Percentiles rank a stretch among this genome's conserved stretches.
These are phyloP conservation scores for Oryzias woworae DNA, from an alignment of 2,113 vertebrate species.

Conservation along the genomic window DNA sequence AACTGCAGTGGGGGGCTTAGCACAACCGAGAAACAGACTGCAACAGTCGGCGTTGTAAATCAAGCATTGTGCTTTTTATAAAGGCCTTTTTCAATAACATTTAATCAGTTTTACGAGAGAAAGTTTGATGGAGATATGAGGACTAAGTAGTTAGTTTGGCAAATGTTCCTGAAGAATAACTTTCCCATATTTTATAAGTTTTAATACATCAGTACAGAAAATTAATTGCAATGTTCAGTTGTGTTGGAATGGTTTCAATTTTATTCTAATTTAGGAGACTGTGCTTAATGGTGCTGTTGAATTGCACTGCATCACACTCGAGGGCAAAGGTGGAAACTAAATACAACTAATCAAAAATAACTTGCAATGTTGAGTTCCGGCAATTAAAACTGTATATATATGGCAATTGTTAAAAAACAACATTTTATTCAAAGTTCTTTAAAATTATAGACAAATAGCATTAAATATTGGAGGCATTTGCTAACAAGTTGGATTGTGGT, in stretches of 20 bases:
- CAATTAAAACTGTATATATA: too few species aligned
- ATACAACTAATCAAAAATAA: background rate
- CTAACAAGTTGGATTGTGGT: too few species aligned
- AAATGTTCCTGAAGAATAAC: constrained; percentile 8
- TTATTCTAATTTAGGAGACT: background rate
- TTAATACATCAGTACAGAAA: background rate
- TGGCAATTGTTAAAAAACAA: too few species aligned
- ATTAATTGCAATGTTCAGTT: background rate
- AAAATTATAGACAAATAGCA: too few species aligned
- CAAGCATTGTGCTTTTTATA: background rate
- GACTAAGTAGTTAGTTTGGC: constrained; percentile 10
- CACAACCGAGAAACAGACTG: background rate
- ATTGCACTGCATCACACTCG: background rate
- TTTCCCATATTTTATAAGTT: constrained; percentile 2
- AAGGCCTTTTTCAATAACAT: constrained; percentile 14
- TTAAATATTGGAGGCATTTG: too few species aligned
- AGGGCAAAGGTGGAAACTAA: background rate
- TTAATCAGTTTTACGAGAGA: constrained; percentile 9
- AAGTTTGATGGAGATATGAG: constrained; percentile 4
- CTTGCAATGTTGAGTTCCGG: background rate
- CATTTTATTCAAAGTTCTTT: too few species aligned
- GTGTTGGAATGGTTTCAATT: constrained; percentile 9
- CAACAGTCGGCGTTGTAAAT: background rate
- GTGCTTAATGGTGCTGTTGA: background rate
- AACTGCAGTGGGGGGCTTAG: background rate